phyloP scores from a whole-genome alignment of 2,888 invertebrate genomes.

The Parnassius orleans region DNA sequence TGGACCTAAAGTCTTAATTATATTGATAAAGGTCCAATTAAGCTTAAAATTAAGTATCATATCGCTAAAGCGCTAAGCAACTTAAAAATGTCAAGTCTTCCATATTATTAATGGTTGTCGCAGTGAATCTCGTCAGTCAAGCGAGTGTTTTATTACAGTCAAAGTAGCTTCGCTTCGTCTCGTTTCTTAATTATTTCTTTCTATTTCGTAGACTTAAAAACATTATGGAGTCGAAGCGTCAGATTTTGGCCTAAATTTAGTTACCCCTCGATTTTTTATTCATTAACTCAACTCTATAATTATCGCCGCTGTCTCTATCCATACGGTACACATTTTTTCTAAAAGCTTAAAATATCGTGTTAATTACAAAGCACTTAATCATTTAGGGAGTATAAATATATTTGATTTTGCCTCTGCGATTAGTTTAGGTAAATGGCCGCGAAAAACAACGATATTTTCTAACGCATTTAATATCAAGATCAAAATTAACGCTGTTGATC shows the following conservation, averaged over 20 bases:
- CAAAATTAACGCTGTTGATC: no score
- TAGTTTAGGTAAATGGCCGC: no score
- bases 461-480: no score
- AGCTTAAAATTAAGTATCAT: slow-evolving; percentile 1
- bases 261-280: slow-evolving; percentile 55
- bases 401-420: no score
- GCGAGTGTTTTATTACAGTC: slow-evolving; percentile 71
- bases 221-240: slow-evolving; percentile 61
- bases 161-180: slow-evolving; percentile 56
- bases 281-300: slow-evolving; percentile 52
- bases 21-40: no score
- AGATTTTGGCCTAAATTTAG: slow-evolving; percentile 75
- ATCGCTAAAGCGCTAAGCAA: slow-evolving; percentile 4
- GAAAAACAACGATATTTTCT: no score
- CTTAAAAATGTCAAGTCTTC: slow-evolving; percentile 45
- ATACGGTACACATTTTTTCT: slow-evolving; percentile 40
- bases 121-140: slow-evolving; percentile 62
- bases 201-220: slow-evolving; percentile 62
- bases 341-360: slow-evolving; percentile 15
- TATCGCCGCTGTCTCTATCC: slow-evolving; percentile 52
- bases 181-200: slow-evolving; percentile 74
- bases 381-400: neutral
- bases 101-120: slow-evolving; percentile 47
- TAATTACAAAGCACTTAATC: slow-evolving; percentile 1
- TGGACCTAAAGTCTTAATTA: no score